Conservation (phyloP, 2,797 vertebrate species). For the Semotilus atromaculatus region DNA sequence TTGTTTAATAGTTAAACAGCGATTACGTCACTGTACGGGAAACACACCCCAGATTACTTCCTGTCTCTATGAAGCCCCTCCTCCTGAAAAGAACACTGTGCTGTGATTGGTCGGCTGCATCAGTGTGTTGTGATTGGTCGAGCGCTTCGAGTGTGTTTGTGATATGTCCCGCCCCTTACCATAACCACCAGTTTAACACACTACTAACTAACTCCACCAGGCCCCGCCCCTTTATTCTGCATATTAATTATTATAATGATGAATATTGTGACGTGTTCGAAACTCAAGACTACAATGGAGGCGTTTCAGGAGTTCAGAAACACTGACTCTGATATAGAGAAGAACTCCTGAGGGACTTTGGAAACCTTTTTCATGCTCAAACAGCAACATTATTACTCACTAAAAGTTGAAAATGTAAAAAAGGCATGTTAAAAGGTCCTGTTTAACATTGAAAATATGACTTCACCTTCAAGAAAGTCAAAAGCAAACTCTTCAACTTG, state of each 20-base stretch:
- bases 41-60: neutral
- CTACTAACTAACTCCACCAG: too few species aligned
- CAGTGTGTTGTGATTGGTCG: too few species aligned
- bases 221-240: too few species aligned
- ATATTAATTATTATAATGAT: too few species aligned
- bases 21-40: too few species aligned
- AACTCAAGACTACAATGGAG: neutral
- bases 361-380: neutral
- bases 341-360: neutral
- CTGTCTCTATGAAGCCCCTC: neutral
- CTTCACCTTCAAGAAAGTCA: conserved; percentile 10
- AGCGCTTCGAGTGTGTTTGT: too few species aligned
- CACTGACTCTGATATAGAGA: neutral
- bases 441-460: neutral
- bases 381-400: neutral
- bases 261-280: too few species aligned
- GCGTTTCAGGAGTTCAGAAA: neutral
- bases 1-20: too few species aligned
- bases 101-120: neutral
- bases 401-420: neutral
- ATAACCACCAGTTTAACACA: too few species aligned
- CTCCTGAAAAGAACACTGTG: neutral
- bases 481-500: neutral
- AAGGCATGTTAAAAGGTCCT: neutral
- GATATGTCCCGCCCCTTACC: too few species aligned